Percentiles rank a stretch among this genome's conserved stretches.
Conservation (phyloP, 2,888 invertebrate species). For the Stenodema calcarata region DNA sequence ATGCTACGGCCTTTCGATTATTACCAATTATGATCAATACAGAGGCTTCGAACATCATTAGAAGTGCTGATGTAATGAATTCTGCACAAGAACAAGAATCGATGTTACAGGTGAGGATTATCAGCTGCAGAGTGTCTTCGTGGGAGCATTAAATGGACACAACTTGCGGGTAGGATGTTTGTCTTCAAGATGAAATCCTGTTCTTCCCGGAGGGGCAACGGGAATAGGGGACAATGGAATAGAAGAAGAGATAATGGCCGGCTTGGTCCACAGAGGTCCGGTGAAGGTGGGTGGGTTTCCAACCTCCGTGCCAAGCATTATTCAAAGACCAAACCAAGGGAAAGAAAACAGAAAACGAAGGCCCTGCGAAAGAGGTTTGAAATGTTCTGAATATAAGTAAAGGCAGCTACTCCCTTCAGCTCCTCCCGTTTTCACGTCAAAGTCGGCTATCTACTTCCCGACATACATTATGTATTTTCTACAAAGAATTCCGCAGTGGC, state of each 20-base stretch:
- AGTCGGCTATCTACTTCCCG: conserved; percentile 40
- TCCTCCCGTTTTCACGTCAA: conserved; percentile 30
- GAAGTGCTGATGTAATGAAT: too few species aligned
- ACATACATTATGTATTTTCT: conserved; percentile 50
- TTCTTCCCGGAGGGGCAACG: neutral
- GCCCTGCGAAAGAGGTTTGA: conserved; percentile 1
- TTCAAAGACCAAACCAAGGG: conserved; percentile 1
- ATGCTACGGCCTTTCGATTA: too few species aligned
- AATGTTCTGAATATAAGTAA: conserved; percentile 39
- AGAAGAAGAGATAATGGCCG: conserved; percentile 8
- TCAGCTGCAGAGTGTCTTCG: too few species aligned
- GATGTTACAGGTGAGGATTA: too few species aligned
- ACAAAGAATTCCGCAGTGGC: conserved; percentile 49
- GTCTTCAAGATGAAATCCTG: neutral
- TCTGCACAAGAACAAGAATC: too few species aligned
- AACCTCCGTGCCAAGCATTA: conserved; percentile 35
- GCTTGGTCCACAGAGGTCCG: neutral
- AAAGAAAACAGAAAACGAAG: conserved; percentile 23
- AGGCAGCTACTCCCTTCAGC: neutral
- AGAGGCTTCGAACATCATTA: too few species aligned
- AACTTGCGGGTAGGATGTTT: neutral
- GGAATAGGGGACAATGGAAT: conserved; percentile 8
- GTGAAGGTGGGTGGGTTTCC: conserved; percentile 13
- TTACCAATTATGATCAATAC: too few species aligned
- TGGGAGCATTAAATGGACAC: too few species aligned